Conservation (phyloP, 2,888 invertebrate species). For the Alcis repandata region DNA sequence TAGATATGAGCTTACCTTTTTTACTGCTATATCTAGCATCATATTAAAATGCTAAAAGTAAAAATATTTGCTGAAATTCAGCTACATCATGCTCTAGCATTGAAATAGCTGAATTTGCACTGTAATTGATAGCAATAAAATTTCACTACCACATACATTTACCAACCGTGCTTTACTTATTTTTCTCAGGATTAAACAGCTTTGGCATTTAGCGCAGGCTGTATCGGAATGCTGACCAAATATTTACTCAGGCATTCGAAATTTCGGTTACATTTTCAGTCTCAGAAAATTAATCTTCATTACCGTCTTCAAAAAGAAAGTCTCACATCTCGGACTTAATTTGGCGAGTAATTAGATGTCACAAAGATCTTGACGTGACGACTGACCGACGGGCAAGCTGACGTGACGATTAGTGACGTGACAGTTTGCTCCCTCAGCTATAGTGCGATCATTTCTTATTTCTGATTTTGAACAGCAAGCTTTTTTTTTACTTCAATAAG, state of each 20-base stretch:
- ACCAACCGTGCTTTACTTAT: neutral
- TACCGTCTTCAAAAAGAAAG: constrained; percentile 50
- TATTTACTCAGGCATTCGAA: constrained; percentile 11
- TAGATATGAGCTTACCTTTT: neutral
- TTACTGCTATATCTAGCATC: neutral
- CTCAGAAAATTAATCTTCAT: constrained; percentile 42
- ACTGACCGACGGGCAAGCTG: constrained; percentile 50
- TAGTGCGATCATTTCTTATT: neutral
- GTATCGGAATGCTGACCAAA: constrained; percentile 13
- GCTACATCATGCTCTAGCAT: no score
- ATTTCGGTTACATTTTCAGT: constrained; percentile 17
- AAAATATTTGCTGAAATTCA: neutral
- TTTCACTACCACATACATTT: neutral
- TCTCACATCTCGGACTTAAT: constrained; percentile 65
- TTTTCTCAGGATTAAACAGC: neutral
- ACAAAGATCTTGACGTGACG: constrained; percentile 61
- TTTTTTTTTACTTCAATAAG: neutral
- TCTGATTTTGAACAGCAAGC: neutral
- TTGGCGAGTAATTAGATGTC: constrained; percentile 74
- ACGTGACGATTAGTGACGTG: constrained; percentile 18
- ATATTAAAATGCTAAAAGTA: neutral
- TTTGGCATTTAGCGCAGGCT: neutral
- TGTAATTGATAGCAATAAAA: neutral
- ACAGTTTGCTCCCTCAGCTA: neutral
- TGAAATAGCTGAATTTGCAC: neutral